phyloP scores from a whole-genome alignment of 2,797 vertebrate species.

The Glossophaga mutica region DNA sequence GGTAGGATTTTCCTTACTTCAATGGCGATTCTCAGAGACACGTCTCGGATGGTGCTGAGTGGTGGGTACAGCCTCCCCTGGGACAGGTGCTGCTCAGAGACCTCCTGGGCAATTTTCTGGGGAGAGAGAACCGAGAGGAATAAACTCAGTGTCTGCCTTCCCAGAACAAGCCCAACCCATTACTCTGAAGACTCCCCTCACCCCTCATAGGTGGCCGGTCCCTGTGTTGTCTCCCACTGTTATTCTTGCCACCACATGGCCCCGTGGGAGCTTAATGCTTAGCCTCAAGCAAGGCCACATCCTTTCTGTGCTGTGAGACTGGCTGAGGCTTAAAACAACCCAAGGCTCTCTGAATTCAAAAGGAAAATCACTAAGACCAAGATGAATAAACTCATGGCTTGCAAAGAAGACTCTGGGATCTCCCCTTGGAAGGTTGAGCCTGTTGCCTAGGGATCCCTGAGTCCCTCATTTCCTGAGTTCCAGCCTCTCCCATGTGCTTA shows the following conservation, averaged over 20 bases:
- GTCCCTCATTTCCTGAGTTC: neutral
- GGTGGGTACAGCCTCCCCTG: constrained; percentile 97
- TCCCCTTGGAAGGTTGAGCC: neutral
- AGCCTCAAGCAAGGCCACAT: neutral
- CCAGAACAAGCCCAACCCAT: neutral
- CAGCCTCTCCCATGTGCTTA: neutral
- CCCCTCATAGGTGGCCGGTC: neutral
- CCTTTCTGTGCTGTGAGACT: neutral
- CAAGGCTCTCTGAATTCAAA: neutral
- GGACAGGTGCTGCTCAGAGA: constrained; percentile 93
- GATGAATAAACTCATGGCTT: neutral
- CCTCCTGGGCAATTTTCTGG: constrained; percentile 92
- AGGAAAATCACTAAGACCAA: neutral
- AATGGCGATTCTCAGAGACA: constrained; percentile 96
- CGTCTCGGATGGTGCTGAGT: constrained; percentile 92
- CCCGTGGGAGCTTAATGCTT: neutral
- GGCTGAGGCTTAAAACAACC: neutral
- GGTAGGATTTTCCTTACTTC: constrained; percentile 84
- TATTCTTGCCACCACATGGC: neutral
- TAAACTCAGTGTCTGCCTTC: neutral
- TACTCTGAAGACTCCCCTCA: neutral
- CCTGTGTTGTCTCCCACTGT: neutral
- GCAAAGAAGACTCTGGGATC: neutral
- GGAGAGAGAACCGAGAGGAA: neutral
- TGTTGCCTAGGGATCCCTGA: neutral